phyloP scores from a whole-genome alignment of 2,113 vertebrate species.

The Rhinolophus sinicus region DNA sequence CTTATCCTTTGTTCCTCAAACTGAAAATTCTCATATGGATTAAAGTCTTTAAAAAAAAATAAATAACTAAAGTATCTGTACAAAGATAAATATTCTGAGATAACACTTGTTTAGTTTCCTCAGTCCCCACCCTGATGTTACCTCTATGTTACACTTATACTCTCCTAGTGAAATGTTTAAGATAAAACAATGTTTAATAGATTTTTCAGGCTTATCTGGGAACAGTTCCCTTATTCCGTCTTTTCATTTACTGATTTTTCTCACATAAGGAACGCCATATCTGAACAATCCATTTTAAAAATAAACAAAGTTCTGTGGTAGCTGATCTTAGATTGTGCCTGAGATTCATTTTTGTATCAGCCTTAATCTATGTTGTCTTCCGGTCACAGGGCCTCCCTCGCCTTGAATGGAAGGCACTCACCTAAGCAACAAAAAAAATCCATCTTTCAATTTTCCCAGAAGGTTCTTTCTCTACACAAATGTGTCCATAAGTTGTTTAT shows the following conservation, averaged over 20 bases:
- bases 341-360: background rate
- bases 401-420: background rate
- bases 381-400: background rate
- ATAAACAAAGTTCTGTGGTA: background rate
- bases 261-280: background rate
- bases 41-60: background rate
- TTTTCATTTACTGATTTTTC: conserved; percentile 37
- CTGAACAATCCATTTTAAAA: conserved; percentile 60
- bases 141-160: background rate
- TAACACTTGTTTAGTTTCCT: background rate
- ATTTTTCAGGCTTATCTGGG: conserved; percentile 41
- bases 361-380: background rate
- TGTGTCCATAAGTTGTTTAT: conserved; percentile 51
- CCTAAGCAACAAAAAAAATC: conserved; percentile 22
- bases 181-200: conserved; percentile 58
- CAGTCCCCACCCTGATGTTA: conserved; percentile 12
- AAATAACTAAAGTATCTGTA: conserved; percentile 13
- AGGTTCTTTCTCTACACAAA: conserved; percentile 40
- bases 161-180: conserved; percentile 30
- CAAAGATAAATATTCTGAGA: conserved; percentile 50
- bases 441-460: conserved; percentile 29
- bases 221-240: conserved; percentile 13
- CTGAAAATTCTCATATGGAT: background rate
- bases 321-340: background rate
- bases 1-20: background rate